Evolutionary conservation across 2,113 vertebrate genomes (phyloP).

Genomic region (Semicossyphus pulcher): DNA sequence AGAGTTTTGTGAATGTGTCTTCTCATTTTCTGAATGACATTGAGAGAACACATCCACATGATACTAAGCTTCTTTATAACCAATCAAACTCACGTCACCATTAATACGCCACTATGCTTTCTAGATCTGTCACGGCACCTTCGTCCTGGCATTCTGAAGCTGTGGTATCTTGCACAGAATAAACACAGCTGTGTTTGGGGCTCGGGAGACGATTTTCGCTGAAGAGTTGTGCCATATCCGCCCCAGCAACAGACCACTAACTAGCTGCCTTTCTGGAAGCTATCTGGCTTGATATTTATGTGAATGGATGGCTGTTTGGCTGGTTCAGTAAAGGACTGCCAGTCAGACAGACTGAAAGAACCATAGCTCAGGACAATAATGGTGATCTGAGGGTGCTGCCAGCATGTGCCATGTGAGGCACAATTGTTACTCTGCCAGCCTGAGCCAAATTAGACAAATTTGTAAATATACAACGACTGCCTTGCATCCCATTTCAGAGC

Average conservation of each 20-base stretch:
- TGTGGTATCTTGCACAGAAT: conserved; percentile 50
- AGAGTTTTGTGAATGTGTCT: background rate
- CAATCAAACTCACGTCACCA: conserved; percentile 15
- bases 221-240: conserved; percentile 58
- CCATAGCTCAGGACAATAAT: background rate
- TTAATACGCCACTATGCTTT: conserved; percentile 13
- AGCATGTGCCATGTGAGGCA: background rate
- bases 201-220: conserved; percentile 49
- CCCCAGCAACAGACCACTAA: conserved; percentile 62
- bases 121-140: conserved; percentile 47
- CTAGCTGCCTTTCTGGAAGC: conserved; percentile 49
- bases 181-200: conserved; percentile 78
- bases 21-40: conserved; percentile 1
- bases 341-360: conserved; percentile 20
- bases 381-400: background rate
- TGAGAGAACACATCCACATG: background rate
- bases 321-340: conserved; percentile 10
- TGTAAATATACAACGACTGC: background rate
- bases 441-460: background rate
- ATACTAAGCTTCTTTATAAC: background rate
- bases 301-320: conserved; percentile 44
- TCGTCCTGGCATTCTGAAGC: conserved; percentile 38
- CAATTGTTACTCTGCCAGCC: background rate
- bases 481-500: conserved; percentile 1
- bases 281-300: conserved; percentile 52